These are phyloP conservation scores for Microctenopoma stevenorrisi DNA, from an alignment of 2,797 vertebrate genomes.

Conservation along the genomic window DNA sequence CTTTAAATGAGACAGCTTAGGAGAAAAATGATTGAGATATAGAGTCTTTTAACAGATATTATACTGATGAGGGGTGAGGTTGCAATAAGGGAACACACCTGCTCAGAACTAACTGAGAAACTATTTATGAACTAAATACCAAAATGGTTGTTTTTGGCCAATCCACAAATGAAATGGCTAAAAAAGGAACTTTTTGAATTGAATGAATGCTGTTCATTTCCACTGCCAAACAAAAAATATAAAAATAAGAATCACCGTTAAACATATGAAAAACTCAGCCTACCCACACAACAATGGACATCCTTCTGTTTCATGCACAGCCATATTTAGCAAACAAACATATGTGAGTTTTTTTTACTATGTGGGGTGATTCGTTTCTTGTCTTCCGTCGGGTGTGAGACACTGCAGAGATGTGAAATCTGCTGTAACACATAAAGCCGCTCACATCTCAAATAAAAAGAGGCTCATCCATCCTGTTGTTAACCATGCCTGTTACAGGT, in stretches of 20 bases:
- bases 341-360: conserved; percentile 53
- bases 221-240: background rate
- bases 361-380: conserved; percentile 51
- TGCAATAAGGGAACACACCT: background rate
- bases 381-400: conserved; percentile 47
- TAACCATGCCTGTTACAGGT: conserved; percentile 11
- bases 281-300: conserved; percentile 2
- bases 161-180: too few relatives aligned
- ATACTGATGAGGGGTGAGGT: background rate
- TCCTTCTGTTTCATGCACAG: conserved; percentile 16
- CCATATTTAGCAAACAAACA: conserved; percentile 22
- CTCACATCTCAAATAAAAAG: conserved; percentile 24
- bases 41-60: background rate
- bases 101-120: background rate
- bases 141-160: too few relatives aligned
- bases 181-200: background rate
- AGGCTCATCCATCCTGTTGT: conserved; percentile 44
- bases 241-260: background rate
- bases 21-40: too few relatives aligned
- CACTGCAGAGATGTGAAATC: conserved; percentile 45
- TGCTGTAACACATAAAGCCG: conserved; percentile 27
- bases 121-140: too few relatives aligned
- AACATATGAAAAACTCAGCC: conserved; percentile 22
- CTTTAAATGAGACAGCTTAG: too few relatives aligned
- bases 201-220: background rate